phyloP scores from a whole-genome alignment of 2,888 invertebrate genomes.

The Branchipolynoe longqiensis region DNA sequence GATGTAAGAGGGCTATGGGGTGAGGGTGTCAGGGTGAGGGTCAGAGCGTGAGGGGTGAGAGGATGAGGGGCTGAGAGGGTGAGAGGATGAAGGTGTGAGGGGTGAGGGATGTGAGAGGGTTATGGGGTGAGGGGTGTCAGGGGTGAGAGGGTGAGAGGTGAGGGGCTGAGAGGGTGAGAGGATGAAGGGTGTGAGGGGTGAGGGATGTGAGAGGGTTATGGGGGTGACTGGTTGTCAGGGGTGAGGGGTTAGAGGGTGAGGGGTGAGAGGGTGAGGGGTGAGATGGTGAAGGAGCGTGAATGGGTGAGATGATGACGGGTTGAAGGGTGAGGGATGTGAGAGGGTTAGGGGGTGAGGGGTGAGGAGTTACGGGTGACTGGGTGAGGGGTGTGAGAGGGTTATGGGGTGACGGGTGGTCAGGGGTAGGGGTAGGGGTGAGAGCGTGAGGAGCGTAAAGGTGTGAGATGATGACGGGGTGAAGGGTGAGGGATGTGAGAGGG shows the following conservation, averaged over 20 bases:
- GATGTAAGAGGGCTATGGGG: background rate
- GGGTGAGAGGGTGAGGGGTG: background rate
- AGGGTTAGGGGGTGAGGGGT: too few relatives aligned
- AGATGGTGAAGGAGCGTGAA: background rate
- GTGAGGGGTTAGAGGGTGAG: background rate
- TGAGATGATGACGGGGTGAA: too few relatives aligned
- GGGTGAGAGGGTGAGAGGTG: slow-evolving; percentile 3
- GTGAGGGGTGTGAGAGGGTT: too few relatives aligned
- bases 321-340: too few relatives aligned
- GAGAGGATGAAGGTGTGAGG: background rate
- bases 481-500: too few relatives aligned
- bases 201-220: background rate
- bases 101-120: background rate
- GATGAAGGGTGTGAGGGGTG: background rate
- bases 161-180: background rate
- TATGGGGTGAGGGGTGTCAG: background rate
- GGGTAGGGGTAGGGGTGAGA: too few relatives aligned
- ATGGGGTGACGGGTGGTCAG: too few relatives aligned
- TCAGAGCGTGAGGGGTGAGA: background rate
- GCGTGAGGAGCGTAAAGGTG: too few relatives aligned
- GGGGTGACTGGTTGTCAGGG: background rate
- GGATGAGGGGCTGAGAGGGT: background rate
- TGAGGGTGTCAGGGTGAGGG: background rate
- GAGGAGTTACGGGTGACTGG: too few relatives aligned
- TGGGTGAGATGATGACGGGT: too few relatives aligned